These are phyloP conservation scores for Morbakka virulenta DNA, from an alignment of 30 jellyfish, hydroid and myxozoan genomes.

Conservation along the genomic window DNA sequence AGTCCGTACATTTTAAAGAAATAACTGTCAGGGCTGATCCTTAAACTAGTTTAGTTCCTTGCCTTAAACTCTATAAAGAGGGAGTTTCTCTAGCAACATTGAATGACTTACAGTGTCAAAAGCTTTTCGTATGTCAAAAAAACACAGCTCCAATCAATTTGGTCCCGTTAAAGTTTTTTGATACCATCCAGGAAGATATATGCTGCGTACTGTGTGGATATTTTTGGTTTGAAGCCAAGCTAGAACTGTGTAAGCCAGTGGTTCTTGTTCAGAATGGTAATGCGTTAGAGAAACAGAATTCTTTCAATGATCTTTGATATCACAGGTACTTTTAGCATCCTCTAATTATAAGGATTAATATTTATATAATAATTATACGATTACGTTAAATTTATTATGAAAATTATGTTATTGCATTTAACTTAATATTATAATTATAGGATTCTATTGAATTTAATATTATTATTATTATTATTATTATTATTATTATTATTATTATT, in stretches of 20 bases:
- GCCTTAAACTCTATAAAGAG: conserved; percentile 50
- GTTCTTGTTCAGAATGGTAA: conserved; percentile 25
- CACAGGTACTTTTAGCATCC: conserved; percentile 24
- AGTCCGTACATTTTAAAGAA: conserved; percentile 23
- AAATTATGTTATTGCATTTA: no score
- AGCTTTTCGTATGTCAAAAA: conserved; percentile 34
- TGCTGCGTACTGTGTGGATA: conserved; percentile 40
- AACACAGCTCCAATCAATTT: no score
- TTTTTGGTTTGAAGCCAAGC: conserved; percentile 44
- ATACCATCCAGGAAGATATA: conserved; percentile 50
- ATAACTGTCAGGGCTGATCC: conserved; percentile 25
- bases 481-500: no score
- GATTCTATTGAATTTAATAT: no score
- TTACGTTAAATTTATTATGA: no score
- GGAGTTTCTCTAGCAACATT: conserved; percentile 30
- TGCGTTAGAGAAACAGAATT: background rate
- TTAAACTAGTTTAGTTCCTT: conserved; percentile 44
- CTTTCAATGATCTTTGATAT: conserved; percentile 20
- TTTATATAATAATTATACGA: no score
- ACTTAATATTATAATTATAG: no score
- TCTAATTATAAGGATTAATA: no score
- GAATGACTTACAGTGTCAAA: conserved; percentile 10
- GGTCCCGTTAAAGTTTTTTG: no score
- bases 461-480: no score
- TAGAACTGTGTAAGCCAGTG: conserved; percentile 33